Evolutionary conservation across 2,113 vertebrate genomes (phyloP), one percentile per base, ranked within the genome.

Genomic region (Rhea americana): DNA sequence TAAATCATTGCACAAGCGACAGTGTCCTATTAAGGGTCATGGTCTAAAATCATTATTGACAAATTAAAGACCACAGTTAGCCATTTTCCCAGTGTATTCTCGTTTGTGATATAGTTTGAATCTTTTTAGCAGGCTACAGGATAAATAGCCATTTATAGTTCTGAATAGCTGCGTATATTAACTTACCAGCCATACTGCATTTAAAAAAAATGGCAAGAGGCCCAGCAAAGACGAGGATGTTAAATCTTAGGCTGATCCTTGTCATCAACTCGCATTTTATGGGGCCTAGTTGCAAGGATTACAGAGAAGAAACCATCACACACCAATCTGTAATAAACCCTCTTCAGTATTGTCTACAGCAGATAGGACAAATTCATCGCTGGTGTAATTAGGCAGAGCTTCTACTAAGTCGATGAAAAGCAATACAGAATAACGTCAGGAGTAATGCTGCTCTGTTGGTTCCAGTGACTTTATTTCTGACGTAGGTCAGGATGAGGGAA

Each of bases 1-100:
- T 99, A 99, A 99, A 99, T 99, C 99, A 99, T 98, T 97, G 97
- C 97, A 97, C 97, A 96, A 98, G 98, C 98, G 98, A 99, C 99
- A 98, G 98, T 98, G 99, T 98, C 98, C 98, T 98, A 99, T 99
- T 99, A 99, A 98, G 97, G 97, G 97, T 98, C 96, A 97, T 47
- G 97, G 98, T 98, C 98, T 97, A 97, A 98, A 98, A 98, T 98
- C 98, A 98, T 98, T 99, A 99, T 98, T 99, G 98, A 98, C 98
- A 98, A 98, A 98, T 98, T 98, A 98, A 98, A 97, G 94, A 98
- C 97, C 98, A 98, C 97, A 98, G 98, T 98, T 98, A 98, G 97
- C 95, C 96, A 92, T 97, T 97, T 97, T 94, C 93, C 95, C 3
- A 0, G 86, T 56, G 3, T 93, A 86, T 94, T 93, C 93, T 97